Percentiles rank a stretch among this genome's conserved stretches.
phyloP scores from a whole-genome alignment of 2,888 invertebrate genomes.

The Rhamnusium bicolor region DNA sequence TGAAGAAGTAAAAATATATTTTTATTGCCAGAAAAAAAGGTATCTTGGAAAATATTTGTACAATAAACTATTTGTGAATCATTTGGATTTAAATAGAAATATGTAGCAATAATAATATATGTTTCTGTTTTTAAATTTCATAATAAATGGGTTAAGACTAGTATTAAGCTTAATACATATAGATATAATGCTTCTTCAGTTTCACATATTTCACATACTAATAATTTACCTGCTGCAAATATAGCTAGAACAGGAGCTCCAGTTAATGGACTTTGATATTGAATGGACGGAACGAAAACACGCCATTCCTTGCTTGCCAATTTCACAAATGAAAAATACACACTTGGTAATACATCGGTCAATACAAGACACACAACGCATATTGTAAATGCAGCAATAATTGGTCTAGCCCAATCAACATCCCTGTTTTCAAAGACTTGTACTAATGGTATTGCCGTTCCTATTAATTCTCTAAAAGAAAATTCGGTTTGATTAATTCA shows the following conservation, averaged over 20 bases:
- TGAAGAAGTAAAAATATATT: too few relatives aligned
- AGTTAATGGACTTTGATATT: conserved; percentile 76
- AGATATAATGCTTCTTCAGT: too few relatives aligned
- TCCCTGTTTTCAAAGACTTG: conserved; percentile 76
- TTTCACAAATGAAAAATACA: conserved; percentile 74
- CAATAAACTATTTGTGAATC: too few relatives aligned
- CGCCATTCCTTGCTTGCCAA: conserved; percentile 78
- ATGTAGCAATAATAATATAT: too few relatives aligned
- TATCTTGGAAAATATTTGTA: too few relatives aligned
- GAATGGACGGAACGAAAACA: conserved; percentile 76
- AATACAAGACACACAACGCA: conserved; percentile 76
- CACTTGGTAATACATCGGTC: conserved; percentile 76
- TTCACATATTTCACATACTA: too few relatives aligned
- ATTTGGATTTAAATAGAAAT: too few relatives aligned
- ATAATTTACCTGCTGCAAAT: conserved; percentile 75
- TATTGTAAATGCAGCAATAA: conserved; percentile 76
- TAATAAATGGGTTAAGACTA: too few relatives aligned
- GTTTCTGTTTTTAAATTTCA: too few relatives aligned
- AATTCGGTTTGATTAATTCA: conserved; percentile 36
- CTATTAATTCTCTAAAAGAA: conserved; percentile 72
- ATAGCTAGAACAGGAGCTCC: conserved; percentile 78
- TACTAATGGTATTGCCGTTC: conserved; percentile 76
- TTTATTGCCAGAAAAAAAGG: too few relatives aligned
- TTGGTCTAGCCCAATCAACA: conserved; percentile 76
- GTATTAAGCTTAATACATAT: too few relatives aligned